phyloP scores from a whole-genome alignment of 30 jellyfish, hydroid and myxozoan genomes.

The Aurelia aurita region DNA sequence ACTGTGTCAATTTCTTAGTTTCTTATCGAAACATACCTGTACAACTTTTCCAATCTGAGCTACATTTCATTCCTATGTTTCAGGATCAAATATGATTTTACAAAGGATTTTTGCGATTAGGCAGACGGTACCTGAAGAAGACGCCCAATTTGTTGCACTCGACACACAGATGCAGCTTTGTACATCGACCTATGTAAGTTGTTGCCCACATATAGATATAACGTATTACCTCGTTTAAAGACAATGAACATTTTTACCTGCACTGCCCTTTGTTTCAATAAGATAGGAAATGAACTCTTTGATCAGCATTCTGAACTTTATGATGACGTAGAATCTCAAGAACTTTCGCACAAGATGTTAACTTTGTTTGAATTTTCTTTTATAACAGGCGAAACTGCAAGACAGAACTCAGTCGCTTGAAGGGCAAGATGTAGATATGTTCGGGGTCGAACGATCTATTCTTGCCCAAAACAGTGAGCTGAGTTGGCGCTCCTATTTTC shows the following conservation, averaged over 20 bases:
- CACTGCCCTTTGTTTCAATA: no score
- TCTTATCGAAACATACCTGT: no score
- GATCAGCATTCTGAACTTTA: no score
- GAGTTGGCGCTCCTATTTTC: constrained; percentile 76
- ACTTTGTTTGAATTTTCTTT: neutral
- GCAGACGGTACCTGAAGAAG: constrained; percentile 69
- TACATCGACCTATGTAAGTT: constrained; percentile 75
- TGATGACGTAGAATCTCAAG: no score
- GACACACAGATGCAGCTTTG: constrained; percentile 71
- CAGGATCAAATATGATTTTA: constrained; percentile 89
- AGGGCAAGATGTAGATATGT: constrained; percentile 48
- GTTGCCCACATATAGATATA: no score
- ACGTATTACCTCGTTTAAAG: no score
- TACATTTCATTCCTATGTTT: neutral
- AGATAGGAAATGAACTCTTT: no score
- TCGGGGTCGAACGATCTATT: constrained; percentile 80
- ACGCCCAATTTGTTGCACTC: constrained; percentile 77
- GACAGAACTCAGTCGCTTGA: constrained; percentile 52
- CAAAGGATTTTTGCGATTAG: constrained; percentile 85
- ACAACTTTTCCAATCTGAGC: no score
- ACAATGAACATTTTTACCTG: no score
- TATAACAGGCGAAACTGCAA: constrained; percentile 68
- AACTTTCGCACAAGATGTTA: no score
- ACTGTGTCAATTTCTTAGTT: no score
- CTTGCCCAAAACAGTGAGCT: constrained; percentile 32